Evolutionary conservation across 2,888 invertebrate species (phyloP), one percentile per base, ranked within the genome.

Genomic region (Dryobota labecula): DNA sequence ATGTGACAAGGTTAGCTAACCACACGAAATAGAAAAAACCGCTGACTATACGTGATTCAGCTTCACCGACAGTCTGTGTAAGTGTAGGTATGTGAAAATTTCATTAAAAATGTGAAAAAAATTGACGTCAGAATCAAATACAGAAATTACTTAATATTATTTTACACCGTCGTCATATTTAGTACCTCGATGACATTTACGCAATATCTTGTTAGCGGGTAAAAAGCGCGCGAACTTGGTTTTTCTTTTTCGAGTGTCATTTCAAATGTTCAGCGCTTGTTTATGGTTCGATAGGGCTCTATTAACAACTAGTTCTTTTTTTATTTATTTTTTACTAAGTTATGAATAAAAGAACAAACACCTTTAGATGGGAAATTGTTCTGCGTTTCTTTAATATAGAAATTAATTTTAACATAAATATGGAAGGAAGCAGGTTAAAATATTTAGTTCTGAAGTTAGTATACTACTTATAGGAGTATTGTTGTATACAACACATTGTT

Each of bases 181-280:
- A 66, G 43, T 70, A 73, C 30, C 70, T 84, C 75, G 7, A 30
- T 54, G 79, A 43, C 30, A 68, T 57, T 64, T 69, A 76, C 75
- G 78, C 80, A 79, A 79, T 74, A 71, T 67, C 70, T 84, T 84
- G 83, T 74, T 80, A 75, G 68, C 66, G 33, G 15, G 47, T 70
- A 63, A 73, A 83, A 82, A 77, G 68, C 57, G 73, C 73, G 76
- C 54, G 74, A 74, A 66, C 70, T 71, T 66, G 62, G 82, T 65
- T 85, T 79, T 72, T 78, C 57, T 74, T 78, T 84, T 80, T 82
- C 67, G 43, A 84, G 84, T 85, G 80, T 72, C 76, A 80, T 85
- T 80, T 78, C 68, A 82, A 82, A 74, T 82, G 69, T 75, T 79
- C 74, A 60, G 38, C 54, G 36, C 49, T 80, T 83, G 77, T 80